These are phyloP conservation scores for Syngnathus rostellatus DNA, from an alignment of 2,797 vertebrate genomes.

Conservation along the genomic window DNA sequence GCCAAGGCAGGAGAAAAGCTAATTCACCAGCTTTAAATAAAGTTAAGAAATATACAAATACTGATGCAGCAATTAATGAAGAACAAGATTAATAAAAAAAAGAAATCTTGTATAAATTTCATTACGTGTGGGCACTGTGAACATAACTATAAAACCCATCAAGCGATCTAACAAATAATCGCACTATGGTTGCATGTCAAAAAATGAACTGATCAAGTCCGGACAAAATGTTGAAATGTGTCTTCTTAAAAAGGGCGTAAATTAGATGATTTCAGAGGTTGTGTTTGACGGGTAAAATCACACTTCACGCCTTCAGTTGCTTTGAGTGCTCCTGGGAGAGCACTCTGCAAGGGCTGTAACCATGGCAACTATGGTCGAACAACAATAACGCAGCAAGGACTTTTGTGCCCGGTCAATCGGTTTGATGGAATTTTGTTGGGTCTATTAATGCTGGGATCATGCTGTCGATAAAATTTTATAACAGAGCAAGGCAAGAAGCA, in stretches of 20 bases:
- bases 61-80: not conserved
- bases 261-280: constrained; percentile 8
- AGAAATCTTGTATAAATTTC: not conserved
- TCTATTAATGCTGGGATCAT: not conserved
- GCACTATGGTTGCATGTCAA: not conserved
- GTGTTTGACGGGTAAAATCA: constrained; percentile 7
- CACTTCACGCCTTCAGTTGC: constrained; percentile 9
- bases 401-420: constrained; percentile 9
- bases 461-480: not conserved
- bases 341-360: constrained; percentile 14
- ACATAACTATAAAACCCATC: not conserved
- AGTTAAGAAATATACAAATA: not conserved
- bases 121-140: not conserved
- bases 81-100: not conserved
- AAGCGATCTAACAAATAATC: not conserved
- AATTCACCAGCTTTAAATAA: not conserved
- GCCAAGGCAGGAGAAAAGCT: not conserved
- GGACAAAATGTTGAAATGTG: not conserved
- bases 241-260: constrained; percentile 7
- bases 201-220: not conserved
- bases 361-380: constrained; percentile 10
- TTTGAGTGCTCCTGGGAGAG: not conserved
- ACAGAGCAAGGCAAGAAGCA: not conserved
- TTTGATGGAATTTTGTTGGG: not conserved
- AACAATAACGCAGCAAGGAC: constrained; percentile 4